phyloP scores from a whole-genome alignment of 2,888 invertebrate genomes.

The Sturmia bella region DNA sequence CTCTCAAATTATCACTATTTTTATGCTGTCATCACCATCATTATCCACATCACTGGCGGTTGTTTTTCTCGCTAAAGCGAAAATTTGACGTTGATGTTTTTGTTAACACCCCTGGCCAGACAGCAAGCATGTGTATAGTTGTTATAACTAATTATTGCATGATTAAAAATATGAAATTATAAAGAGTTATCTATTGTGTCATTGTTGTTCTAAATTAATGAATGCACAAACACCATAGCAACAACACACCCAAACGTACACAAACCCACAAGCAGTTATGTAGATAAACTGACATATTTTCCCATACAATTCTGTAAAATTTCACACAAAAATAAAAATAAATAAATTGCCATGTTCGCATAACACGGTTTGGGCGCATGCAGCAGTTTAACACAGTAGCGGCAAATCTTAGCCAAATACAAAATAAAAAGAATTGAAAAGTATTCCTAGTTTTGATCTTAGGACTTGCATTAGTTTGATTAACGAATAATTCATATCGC shows the following conservation, averaged over 20 bases:
- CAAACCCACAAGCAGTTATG: too few relatives aligned
- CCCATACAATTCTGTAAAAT: background rate
- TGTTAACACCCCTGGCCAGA: conserved; percentile 57
- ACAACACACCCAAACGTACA: background rate
- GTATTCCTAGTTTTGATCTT: too few relatives aligned
- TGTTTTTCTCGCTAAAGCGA: conserved; percentile 45
- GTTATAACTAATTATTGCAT: conserved; percentile 60
- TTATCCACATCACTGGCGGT: conserved; percentile 40
- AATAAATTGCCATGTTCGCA: conserved; percentile 9
- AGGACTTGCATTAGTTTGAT: too few relatives aligned
- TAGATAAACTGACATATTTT: background rate
- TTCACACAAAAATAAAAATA: background rate
- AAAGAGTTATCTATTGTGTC: conserved; percentile 66
- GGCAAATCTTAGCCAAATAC: background rate
- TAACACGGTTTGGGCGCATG: background rate
- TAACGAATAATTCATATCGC: too few relatives aligned
- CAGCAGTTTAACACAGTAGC: background rate
- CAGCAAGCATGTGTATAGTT: conserved; percentile 10
- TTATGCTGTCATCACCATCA: conserved; percentile 47
- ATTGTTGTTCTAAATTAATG: conserved; percentile 58
- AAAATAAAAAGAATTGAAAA: too few relatives aligned
- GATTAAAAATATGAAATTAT: conserved; percentile 58
- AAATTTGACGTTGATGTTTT: conserved; percentile 57
- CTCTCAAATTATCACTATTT: conserved; percentile 57
- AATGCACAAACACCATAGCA: conserved; percentile 21